These are phyloP conservation scores for Cygnus atratus DNA, from an alignment of 2,113 vertebrate species.

Conservation along the genomic window DNA sequence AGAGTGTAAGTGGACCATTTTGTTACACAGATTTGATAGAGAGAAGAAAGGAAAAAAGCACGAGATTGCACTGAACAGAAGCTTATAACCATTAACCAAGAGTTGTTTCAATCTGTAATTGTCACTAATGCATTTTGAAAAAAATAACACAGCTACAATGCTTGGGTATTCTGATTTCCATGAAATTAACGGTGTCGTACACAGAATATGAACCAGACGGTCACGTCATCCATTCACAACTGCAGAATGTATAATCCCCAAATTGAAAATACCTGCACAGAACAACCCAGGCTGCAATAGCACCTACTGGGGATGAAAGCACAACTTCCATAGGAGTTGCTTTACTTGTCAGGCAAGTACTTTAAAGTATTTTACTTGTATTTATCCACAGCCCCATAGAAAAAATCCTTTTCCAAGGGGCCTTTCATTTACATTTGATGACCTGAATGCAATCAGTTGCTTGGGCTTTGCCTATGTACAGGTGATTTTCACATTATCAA, in stretches of 20 bases:
- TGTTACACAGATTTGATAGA: background rate
- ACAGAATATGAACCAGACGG: background rate
- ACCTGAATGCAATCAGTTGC: background rate
- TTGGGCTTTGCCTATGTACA: background rate
- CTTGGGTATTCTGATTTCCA: background rate
- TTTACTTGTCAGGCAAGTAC: background rate
- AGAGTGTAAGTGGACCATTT: background rate
- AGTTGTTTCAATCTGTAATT: background rate
- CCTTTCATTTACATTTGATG: background rate
- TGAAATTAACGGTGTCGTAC: background rate
- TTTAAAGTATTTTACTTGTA: no score
- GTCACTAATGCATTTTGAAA: background rate
- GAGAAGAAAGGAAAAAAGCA: background rate
- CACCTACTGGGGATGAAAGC: background rate
- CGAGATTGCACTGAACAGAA: background rate
- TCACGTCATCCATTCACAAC: background rate
- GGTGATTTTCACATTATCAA: background rate
- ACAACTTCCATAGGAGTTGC: background rate
- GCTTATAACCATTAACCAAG: background rate
- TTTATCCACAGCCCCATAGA: background rate
- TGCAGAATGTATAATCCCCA: background rate
- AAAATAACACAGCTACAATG: background rate
- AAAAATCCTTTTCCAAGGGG: background rate
- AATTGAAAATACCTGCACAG: background rate
- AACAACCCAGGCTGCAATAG: background rate